These are phyloP conservation scores for Archegozetes longisetosus DNA, from an alignment of 1,140 invertebrate genomes.

Conservation along the genomic window DNA sequence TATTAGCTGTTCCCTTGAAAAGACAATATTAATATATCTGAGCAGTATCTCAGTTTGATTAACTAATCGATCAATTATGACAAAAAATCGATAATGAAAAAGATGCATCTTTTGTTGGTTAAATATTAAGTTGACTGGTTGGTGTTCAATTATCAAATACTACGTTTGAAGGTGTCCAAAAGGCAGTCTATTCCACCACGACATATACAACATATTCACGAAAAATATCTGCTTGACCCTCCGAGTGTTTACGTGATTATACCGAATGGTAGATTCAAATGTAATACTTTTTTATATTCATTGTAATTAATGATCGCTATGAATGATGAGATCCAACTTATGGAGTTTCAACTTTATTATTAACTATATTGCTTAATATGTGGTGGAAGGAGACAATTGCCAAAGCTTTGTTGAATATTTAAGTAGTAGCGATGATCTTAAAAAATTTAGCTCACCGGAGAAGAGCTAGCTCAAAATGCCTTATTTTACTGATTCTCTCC, in stretches of 20 bases:
- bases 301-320: neutral
- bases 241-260: neutral
- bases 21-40: too few species aligned
- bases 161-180: too few species aligned
- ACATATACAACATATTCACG: neutral
- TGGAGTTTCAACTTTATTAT: neutral
- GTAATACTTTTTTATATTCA: neutral
- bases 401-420: neutral
- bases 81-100: too few species aligned
- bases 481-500: neutral
- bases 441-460: neutral
- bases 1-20: too few species aligned
- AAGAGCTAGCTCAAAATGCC: neutral
- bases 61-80: too few species aligned
- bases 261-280: neutral
- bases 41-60: too few species aligned
- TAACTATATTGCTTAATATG: neutral
- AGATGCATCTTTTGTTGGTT: too few species aligned
- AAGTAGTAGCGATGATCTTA: neutral
- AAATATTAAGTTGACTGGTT: too few species aligned
- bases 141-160: too few species aligned
- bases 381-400: too few species aligned
- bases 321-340: neutral
- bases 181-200: neutral
- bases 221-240: neutral